A percentile compares a stretch with the other conserved stretches of the same genome.
phyloP scores from a whole-genome alignment of 2,797 vertebrate genomes.

The Macropus fuliginosus region DNA sequence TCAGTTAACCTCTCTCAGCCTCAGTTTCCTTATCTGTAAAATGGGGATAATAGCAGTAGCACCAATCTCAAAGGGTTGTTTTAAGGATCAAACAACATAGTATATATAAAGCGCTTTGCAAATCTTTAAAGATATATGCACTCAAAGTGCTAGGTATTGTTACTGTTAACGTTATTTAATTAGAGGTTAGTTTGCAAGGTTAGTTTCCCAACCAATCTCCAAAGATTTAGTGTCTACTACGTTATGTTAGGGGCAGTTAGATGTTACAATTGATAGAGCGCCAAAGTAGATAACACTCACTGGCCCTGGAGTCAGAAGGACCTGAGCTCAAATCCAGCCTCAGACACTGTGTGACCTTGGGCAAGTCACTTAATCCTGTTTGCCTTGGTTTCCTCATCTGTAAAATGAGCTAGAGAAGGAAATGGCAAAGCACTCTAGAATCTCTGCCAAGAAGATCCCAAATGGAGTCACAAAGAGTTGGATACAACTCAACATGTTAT shows the following conservation, averaged over 20 bases:
- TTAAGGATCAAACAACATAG: background rate
- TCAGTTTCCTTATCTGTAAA: slow-evolving; percentile 34
- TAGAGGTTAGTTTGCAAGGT: slow-evolving; percentile 8
- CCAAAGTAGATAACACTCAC: background rate
- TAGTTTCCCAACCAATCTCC: background rate
- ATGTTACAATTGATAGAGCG: background rate
- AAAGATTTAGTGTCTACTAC: background rate
- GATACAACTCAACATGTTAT: background rate
- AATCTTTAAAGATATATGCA: background rate
- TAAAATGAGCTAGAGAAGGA: background rate
- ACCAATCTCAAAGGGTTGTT: background rate
- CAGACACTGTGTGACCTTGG: background rate
- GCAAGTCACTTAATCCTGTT: background rate
- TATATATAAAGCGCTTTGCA: background rate
- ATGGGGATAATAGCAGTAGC: background rate
- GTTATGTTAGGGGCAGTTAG: background rate
- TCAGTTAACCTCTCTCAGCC: background rate
- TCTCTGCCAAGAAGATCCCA: background rate
- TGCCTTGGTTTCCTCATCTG: background rate
- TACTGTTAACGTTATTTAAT: background rate
- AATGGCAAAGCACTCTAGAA: background rate
- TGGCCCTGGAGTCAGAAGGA: background rate
- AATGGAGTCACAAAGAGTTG: background rate
- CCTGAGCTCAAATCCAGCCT: background rate
- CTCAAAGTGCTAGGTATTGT: background rate